phyloP scores from a whole-genome alignment of 2,888 invertebrate genomes.

The Drosophila macrospina region DNA sequence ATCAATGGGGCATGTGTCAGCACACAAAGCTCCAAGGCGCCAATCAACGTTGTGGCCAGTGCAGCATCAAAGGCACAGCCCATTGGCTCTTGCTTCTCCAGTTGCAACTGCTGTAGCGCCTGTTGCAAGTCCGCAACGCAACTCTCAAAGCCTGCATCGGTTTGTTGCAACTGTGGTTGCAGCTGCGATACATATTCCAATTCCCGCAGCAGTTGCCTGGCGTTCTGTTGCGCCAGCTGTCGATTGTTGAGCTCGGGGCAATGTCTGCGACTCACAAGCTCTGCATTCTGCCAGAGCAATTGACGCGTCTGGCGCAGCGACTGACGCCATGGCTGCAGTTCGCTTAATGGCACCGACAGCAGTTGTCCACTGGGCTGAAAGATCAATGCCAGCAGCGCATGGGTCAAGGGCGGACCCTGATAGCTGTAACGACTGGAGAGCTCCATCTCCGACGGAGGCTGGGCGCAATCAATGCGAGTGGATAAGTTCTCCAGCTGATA shows the following conservation, averaged over 20 bases:
- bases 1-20: conserved; percentile 89
- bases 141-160: conserved; percentile 38
- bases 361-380: conserved; percentile 77
- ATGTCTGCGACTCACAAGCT: conserved; percentile 58
- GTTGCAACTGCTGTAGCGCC: conserved; percentile 41
- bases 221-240: conserved; percentile 62
- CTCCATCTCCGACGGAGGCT: conserved; percentile 50
- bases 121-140: conserved; percentile 58
- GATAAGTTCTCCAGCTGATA: conserved; percentile 76
- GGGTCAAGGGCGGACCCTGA: conserved; percentile 77
- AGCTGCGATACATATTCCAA: conserved; percentile 65
- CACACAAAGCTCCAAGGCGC: conserved; percentile 87
- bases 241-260: conserved; percentile 53
- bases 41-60: conserved; percentile 81
- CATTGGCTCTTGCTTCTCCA: conserved; percentile 30
- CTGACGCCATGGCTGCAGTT: conserved; percentile 78
- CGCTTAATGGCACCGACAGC: conserved; percentile 79
- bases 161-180: conserved; percentile 17
- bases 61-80: conserved; percentile 52
- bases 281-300: conserved; percentile 87
- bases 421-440: conserved; percentile 71
- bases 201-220: conserved; percentile 76
- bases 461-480: conserved; percentile 62
- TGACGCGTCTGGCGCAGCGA: conserved; percentile 83
- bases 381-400: conserved; percentile 69